These are phyloP conservation scores for Ptychochromis oligacanthus DNA, from an alignment of 2,113 vertebrate genomes.

Conservation along the genomic window DNA sequence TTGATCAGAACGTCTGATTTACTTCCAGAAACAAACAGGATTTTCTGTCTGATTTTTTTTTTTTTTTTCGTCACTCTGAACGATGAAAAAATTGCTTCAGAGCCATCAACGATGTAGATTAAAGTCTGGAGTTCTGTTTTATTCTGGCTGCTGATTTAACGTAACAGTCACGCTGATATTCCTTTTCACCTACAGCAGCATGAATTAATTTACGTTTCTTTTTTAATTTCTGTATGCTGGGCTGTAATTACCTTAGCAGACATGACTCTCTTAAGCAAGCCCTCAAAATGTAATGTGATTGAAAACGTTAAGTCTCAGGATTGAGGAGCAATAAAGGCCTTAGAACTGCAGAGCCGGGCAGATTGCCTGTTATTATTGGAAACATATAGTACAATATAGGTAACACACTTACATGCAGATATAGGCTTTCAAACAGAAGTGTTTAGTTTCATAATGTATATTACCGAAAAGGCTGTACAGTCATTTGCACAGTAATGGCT, in stretches of 20 bases:
- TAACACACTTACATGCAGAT: background rate
- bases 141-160: background rate
- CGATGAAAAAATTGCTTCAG: background rate
- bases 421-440: background rate
- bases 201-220: background rate
- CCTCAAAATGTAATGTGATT: constrained; percentile 18
- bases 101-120: background rate
- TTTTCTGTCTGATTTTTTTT: background rate
- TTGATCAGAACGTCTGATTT: background rate
- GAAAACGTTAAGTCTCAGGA: constrained; percentile 34
- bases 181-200: no score
- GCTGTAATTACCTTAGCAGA: background rate
- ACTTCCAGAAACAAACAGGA: constrained; percentile 10
- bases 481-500: constrained; percentile 4
- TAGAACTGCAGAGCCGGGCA: background rate
- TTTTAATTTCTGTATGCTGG: background rate
- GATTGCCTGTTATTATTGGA: constrained; percentile 13
- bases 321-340: constrained; percentile 21
- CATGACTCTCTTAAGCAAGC: background rate
- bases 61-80: background rate
- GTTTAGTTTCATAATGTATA: background rate
- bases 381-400: background rate
- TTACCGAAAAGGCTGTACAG: background rate
- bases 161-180: background rate
- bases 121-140: constrained; percentile 3